Conservation (phyloP, 2,888 invertebrate species). For the Scrobipalpa atriplicella region DNA sequence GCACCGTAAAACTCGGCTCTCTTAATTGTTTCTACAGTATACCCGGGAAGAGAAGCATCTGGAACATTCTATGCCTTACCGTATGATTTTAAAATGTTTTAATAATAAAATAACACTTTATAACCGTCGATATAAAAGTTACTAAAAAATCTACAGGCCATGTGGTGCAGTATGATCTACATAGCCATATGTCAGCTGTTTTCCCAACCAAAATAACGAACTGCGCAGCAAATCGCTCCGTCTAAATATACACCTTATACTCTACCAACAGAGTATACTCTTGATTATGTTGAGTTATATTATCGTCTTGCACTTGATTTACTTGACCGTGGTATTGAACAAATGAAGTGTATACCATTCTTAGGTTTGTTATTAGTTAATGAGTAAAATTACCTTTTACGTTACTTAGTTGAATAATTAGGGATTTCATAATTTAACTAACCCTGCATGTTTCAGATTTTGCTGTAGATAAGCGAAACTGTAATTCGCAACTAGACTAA, state of each 20-base stretch:
- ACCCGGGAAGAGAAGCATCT: too few species aligned
- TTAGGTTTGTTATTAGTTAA: background rate
- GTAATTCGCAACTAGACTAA: too few species aligned
- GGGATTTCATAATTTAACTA: too few species aligned
- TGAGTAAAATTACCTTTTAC: background rate
- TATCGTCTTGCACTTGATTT: conserved; percentile 19
- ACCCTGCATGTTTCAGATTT: too few species aligned
- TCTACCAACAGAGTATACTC: background rate
- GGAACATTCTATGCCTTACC: too few species aligned
- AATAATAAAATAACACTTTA: background rate
- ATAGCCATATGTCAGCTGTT: conserved; percentile 68
- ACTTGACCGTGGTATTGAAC: conserved; percentile 15
- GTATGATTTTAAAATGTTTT: too few species aligned
- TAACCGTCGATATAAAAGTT: conserved; percentile 16
- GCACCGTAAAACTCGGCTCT: too few species aligned
- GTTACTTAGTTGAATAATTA: too few species aligned
- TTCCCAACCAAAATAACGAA: conserved; percentile 60
- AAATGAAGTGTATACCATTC: background rate
- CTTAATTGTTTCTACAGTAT: too few species aligned
- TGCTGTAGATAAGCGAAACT: too few species aligned
- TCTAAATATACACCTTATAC: conserved; percentile 31
- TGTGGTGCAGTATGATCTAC: conserved; percentile 49
- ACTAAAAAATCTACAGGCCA: conserved; percentile 41
- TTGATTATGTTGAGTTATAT: background rate
- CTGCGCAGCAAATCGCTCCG: conserved; percentile 59